Evolutionary conservation across 1,140 invertebrate genomes (phyloP).

Genomic region (Trachelipus rathkii): DNA sequence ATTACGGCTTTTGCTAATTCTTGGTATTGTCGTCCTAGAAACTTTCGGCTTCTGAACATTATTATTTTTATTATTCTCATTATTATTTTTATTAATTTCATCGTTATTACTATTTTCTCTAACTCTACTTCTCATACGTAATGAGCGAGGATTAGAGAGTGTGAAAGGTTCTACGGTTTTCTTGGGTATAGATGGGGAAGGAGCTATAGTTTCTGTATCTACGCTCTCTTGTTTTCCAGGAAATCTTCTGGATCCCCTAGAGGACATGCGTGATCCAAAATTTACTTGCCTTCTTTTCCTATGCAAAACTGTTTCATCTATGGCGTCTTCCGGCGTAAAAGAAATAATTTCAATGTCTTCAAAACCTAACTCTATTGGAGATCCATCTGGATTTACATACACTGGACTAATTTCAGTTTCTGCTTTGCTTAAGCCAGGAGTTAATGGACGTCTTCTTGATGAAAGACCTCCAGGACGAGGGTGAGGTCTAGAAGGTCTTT

Average conservation of each 20-base stretch:
- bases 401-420: conserved; percentile 27
- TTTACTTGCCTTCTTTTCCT: conserved; percentile 33
- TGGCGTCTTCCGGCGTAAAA: conserved; percentile 23
- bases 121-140: neutral
- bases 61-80: too few relatives aligned
- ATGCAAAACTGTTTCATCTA: conserved; percentile 1
- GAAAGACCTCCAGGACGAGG: conserved; percentile 17
- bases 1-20: conserved; percentile 20
- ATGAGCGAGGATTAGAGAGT: neutral
- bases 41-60: neutral
- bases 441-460: conserved; percentile 35
- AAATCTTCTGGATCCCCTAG: conserved; percentile 24
- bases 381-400: conserved; percentile 27
- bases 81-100: too few relatives aligned
- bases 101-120: neutral
- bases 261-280: conserved; percentile 34
- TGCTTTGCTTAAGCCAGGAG: conserved; percentile 36
- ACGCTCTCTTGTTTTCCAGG: neutral
- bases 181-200: conserved; percentile 7
- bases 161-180: conserved; percentile 9
- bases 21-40: neutral
- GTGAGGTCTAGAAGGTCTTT: neutral
- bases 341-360: conserved; percentile 20
- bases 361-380: conserved; percentile 1
- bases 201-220: conserved; percentile 5